These are phyloP conservation scores for Zonotrichia leucophrys DNA, from an alignment of 2,113 vertebrate species.

Conservation along the genomic window DNA sequence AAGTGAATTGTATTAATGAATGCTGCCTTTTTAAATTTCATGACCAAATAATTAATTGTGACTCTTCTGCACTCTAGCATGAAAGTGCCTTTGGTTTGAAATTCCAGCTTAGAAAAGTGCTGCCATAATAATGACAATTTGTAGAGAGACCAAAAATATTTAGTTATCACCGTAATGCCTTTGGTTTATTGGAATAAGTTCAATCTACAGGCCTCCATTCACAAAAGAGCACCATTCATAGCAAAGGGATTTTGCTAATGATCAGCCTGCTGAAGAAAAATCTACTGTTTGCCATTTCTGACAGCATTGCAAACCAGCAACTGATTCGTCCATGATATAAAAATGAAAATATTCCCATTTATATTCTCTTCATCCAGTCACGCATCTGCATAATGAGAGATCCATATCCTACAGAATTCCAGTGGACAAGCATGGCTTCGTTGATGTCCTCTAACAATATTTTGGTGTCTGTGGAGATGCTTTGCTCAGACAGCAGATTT, in stretches of 20 bases:
- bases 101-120: constrained; percentile 93
- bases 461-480: constrained; percentile 48
- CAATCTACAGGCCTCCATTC: constrained; percentile 77
- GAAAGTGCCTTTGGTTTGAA: constrained; percentile 98
- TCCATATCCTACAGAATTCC: background rate
- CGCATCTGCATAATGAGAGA: background rate
- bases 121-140: constrained; percentile 82
- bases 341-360: background rate
- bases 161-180: constrained; percentile 97
- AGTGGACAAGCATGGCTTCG: constrained; percentile 40
- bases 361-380: constrained; percentile 29
- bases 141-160: constrained; percentile 93
- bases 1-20: constrained; percentile 76
- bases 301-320: constrained; percentile 47
- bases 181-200: constrained; percentile 81
- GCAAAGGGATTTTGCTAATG: constrained; percentile 54
- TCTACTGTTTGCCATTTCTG: constrained; percentile 43
- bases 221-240: constrained; percentile 52
- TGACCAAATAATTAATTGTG: constrained; percentile 90
- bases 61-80: constrained; percentile 90
- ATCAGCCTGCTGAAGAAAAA: constrained; percentile 59
- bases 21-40: constrained; percentile 88
- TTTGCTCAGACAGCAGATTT: constrained; percentile 27
- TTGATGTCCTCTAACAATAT: constrained; percentile 4
- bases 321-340: constrained; percentile 21